Evolutionary conservation across 2,113 vertebrate genomes (phyloP), one percentile per base, ranked within the genome.

Genomic region (Falco punctatus): DNA sequence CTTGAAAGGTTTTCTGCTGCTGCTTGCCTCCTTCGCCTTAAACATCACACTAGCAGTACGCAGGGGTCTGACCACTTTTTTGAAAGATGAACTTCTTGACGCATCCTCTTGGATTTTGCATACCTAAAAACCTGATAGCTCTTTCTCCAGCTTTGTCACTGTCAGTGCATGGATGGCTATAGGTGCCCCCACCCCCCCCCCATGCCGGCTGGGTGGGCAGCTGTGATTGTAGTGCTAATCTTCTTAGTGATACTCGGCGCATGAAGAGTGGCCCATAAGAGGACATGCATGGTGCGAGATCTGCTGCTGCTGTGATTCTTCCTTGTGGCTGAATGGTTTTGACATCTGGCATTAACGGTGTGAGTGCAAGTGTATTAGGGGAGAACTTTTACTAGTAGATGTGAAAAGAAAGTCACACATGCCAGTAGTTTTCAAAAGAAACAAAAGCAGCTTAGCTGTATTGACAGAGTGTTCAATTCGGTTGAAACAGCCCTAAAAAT

Each of bases 401-500:
- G 75, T 96, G 81, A 97, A 94, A 97, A 90, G 91, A 95, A 96
- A 94, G 92, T 94, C 96, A 57, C 82, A 96, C 83, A 95, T 95
- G 30, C 93, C 84, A 90, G 54, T 82, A 94, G 83, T 85, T 98
- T 97, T 88, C 92, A 97, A 95, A 97, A 74, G 98, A 95, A 96
- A 91, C 81, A 95, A 97, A 97, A 93, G 92, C 81, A 92, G 94
- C 95, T 97, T 94, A 92, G 90, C 84, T 74, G 48, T 91, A 77
- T 81, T 81, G 97, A 97, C 94, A 95, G 89, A 97, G 94, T 94
- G 73, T 78, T 97, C 92, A 79, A 8, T 97, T 98, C 58, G 46
- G 46, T 86, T 89, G 93, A 97, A 97, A 94, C 73, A 73, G 94
- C 89, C 95, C 97, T 96, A 95, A 97, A 97, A 97, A 88, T 48